Evolutionary conservation across 2,888 invertebrate species (phyloP).

Genomic region (Amphipyra tragopoginis): DNA sequence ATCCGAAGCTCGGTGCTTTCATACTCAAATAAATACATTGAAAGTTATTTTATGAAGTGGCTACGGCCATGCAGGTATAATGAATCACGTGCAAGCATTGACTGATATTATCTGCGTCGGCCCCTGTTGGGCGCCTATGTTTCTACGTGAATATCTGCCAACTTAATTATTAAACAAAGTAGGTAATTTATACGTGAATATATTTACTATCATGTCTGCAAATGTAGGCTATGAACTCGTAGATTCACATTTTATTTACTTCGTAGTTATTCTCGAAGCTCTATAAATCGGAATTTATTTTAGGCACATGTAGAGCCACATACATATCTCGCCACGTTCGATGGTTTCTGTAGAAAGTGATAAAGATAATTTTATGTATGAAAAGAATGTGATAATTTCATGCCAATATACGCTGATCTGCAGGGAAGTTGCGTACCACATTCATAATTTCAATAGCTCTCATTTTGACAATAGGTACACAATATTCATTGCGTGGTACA

Average conservation of each 20-base stretch:
- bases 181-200: slow-evolving; percentile 37
- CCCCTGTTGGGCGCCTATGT: slow-evolving; percentile 37
- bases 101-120: slow-evolving; percentile 58
- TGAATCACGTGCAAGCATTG: slow-evolving; percentile 63
- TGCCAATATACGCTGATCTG: no score
- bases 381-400: not conserved
- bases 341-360: not conserved
- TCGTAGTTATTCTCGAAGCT: not conserved
- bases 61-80: slow-evolving; percentile 58
- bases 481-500: no score
- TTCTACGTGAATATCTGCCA: slow-evolving; percentile 46
- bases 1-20: slow-evolving; percentile 63
- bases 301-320: not conserved
- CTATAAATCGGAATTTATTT: not conserved
- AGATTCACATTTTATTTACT: not conserved
- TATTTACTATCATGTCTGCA: slow-evolving; percentile 21
- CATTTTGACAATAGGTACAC: no score
- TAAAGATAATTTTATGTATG: no score
- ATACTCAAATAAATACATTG: slow-evolving; percentile 73
- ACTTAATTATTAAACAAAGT: slow-evolving; percentile 46
- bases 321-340: not conserved
- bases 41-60: slow-evolving; percentile 64
- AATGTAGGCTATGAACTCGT: not conserved
- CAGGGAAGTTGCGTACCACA: no score
- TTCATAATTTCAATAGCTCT: no score